phyloP scores from a whole-genome alignment of 2,888 invertebrate genomes.

The Conistra vaccinii region DNA sequence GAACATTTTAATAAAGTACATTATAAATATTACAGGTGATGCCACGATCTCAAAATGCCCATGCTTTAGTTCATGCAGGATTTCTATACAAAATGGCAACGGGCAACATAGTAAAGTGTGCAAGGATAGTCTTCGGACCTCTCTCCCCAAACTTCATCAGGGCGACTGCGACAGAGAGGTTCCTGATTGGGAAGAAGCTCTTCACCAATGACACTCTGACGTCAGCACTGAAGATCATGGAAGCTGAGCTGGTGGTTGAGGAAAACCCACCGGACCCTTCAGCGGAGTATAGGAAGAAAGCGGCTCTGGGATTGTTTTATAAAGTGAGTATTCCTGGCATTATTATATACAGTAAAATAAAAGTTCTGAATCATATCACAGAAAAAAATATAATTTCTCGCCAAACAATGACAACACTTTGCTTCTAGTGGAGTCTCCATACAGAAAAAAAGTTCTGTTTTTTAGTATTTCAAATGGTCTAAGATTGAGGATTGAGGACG shows the following conservation, averaged over 20 bases:
- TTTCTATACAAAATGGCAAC: slow-evolving; percentile 88
- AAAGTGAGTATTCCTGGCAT: slow-evolving; percentile 84
- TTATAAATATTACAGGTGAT: slow-evolving; percentile 90
- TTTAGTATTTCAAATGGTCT: too few species aligned
- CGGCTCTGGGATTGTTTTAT: slow-evolving; percentile 91
- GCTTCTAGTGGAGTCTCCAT: too few species aligned
- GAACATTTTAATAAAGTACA: background rate
- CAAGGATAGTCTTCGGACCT: slow-evolving; percentile 90
- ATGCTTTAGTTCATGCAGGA: slow-evolving; percentile 94
- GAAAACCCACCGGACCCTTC: slow-evolving; percentile 88
- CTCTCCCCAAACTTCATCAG: slow-evolving; percentile 84
- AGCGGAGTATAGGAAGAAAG: slow-evolving; percentile 89
- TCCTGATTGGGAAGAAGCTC: slow-evolving; percentile 81
- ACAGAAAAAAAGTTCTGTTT: too few species aligned
- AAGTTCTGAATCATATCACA: too few species aligned
- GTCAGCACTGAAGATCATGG: slow-evolving; percentile 73
- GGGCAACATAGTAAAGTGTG: slow-evolving; percentile 71
- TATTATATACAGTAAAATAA: background rate
- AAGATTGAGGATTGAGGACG: too few species aligned
- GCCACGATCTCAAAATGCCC: slow-evolving; percentile 93
- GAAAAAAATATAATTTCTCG: too few species aligned
- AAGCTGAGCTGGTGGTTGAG: slow-evolving; percentile 73
- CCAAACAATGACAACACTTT: too few species aligned
- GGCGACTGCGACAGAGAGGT: slow-evolving; percentile 89
- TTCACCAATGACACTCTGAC: slow-evolving; percentile 84